Conservation (phyloP, 2,888 invertebrate species). For the Cerceris rybyensis region DNA sequence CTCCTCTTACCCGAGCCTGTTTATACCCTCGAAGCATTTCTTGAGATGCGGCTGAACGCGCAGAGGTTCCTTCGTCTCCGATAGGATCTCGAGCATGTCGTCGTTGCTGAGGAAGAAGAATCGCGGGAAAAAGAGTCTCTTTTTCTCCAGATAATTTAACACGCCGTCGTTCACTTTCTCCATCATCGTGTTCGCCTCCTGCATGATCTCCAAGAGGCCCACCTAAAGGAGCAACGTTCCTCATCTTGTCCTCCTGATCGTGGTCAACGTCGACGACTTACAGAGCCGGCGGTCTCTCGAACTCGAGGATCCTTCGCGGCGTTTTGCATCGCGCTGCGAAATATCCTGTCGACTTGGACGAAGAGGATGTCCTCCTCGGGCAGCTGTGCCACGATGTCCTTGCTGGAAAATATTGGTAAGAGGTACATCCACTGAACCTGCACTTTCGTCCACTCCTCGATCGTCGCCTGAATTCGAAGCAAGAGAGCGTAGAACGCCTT, state of each 20-base stretch:
- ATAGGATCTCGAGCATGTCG: constrained; percentile 94
- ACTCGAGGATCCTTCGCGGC: constrained; percentile 86
- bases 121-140: constrained; percentile 91
- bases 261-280: constrained; percentile 46
- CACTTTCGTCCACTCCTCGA: constrained; percentile 92
- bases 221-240: constrained; percentile 60
- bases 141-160: constrained; percentile 91
- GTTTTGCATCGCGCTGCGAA: constrained; percentile 86
- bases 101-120: constrained; percentile 96
- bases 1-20: constrained; percentile 83
- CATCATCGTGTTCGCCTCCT: constrained; percentile 86
- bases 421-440: constrained; percentile 94
- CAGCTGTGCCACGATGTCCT: constrained; percentile 93
- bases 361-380: constrained; percentile 92
- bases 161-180: constrained; percentile 93
- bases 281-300: constrained; percentile 86
- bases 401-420: constrained; percentile 93
- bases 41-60: constrained; percentile 93
- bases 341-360: constrained; percentile 87
- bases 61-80: constrained; percentile 93
- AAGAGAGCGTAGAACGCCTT: constrained; percentile 90
- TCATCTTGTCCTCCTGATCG: background rate
- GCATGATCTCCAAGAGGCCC: constrained; percentile 88
- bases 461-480: constrained; percentile 86
- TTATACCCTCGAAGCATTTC: constrained; percentile 94